phyloP scores from a whole-genome alignment of 2,113 vertebrate genomes.

The Nycticryphes semicollaris region DNA sequence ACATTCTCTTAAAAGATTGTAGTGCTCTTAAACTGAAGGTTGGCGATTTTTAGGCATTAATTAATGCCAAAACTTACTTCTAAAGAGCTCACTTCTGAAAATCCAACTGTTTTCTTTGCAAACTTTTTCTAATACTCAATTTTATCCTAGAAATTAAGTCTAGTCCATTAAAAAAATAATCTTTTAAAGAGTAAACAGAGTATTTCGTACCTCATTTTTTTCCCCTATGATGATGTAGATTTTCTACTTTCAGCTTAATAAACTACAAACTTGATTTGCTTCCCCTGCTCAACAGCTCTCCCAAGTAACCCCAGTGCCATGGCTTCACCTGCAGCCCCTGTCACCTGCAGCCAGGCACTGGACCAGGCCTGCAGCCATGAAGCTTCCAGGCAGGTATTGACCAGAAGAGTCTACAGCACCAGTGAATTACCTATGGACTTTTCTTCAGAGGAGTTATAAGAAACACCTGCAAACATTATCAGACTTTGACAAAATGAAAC shows the following conservation, averaged over 20 bases:
- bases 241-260: background rate
- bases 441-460: background rate
- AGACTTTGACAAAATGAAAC: background rate
- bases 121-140: background rate
- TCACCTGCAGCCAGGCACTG: background rate
- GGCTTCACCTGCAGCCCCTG: background rate
- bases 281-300: background rate
- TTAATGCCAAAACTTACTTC: background rate
- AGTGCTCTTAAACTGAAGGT: background rate
- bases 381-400: background rate
- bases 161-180: background rate
- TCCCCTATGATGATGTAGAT: background rate
- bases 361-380: background rate
- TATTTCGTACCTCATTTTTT: background rate
- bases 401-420: background rate
- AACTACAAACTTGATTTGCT: background rate
- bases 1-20: background rate
- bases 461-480: background rate
- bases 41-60: background rate
- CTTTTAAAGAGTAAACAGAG: background rate
- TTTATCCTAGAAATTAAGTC: background rate
- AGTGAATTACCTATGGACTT: background rate
- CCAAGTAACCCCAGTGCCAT: background rate
- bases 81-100: background rate
- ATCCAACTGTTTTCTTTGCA: background rate